Conservation (phyloP, 2,888 invertebrate species). For the Lissocephala sabroskyi region DNA sequence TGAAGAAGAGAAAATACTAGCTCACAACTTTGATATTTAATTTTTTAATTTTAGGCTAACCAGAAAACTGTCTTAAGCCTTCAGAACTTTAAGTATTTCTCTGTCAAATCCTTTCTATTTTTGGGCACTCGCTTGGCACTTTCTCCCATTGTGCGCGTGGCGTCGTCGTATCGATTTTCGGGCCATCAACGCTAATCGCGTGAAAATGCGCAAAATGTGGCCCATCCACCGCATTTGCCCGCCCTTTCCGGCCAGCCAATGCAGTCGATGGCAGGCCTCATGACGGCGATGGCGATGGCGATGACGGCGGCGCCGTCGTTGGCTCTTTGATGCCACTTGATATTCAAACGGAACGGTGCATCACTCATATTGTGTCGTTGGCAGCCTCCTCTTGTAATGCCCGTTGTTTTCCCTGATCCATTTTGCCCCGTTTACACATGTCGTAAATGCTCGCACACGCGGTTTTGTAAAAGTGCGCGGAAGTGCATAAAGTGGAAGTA, state of each 20-base stretch:
- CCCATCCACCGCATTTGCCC: neutral
- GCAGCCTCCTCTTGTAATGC: neutral
- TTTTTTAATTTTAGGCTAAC: too few relatives aligned
- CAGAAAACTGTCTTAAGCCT: too few relatives aligned
- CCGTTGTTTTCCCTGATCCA: slow-evolving; percentile 8
- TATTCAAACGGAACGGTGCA: slow-evolving; percentile 42
- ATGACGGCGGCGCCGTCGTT: slow-evolving; percentile 11
- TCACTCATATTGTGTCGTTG: slow-evolving; percentile 18
- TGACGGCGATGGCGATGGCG: neutral
- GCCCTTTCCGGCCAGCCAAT: neutral
- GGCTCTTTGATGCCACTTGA: slow-evolving; percentile 34
- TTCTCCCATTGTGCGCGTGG: neutral
- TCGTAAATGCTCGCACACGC: slow-evolving; percentile 26
- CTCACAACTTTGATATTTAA: too few relatives aligned
- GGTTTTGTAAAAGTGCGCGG: slow-evolving; percentile 9
- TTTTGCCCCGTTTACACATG: slow-evolving; percentile 45
- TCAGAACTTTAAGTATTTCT: too few relatives aligned
- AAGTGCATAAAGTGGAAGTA: slow-evolving; percentile 36
- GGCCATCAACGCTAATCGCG: slow-evolving; percentile 26
- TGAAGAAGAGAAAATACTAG: too few relatives aligned
- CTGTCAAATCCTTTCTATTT: too few relatives aligned
- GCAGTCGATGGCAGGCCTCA: neutral
- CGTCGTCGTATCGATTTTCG: slow-evolving; percentile 22
- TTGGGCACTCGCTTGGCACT: too few relatives aligned
- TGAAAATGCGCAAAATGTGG: slow-evolving; percentile 25